These are phyloP conservation scores for Pseudopodoces humilis DNA, from an alignment of 2,113 vertebrate species.

Conservation along the genomic window DNA sequence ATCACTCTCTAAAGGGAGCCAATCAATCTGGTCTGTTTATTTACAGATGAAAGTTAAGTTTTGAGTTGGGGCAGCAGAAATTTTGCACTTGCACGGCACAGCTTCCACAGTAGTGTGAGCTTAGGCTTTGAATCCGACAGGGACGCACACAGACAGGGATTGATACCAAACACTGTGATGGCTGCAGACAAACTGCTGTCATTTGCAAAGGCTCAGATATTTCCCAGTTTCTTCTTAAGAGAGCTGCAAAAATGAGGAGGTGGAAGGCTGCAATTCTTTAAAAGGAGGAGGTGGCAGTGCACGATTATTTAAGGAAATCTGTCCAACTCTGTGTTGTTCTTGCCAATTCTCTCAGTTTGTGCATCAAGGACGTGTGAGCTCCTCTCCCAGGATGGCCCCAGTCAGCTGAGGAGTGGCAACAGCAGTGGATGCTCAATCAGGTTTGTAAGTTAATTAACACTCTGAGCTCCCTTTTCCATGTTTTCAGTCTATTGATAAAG, in stretches of 20 bases:
- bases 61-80: constrained; percentile 34
- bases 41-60: constrained; percentile 36
- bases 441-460: neutral
- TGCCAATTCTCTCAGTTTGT: neutral
- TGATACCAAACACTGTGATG: accelerated
- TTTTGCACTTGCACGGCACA: neutral
- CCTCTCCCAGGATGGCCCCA: neutral
- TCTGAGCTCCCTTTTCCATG: neutral
- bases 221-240: neutral
- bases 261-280: neutral
- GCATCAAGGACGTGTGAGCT: accelerated
- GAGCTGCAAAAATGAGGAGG: neutral
- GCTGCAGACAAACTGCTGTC: neutral
- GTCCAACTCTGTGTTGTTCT: neutral
- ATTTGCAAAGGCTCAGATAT: neutral
- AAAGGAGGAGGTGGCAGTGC: neutral
- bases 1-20: constrained; percentile 59
- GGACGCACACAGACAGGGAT: neutral
- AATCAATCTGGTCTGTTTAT: constrained; percentile 35
- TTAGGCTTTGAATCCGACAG: neutral
- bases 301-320: neutral
- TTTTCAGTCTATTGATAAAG: neutral
- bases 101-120: constrained; percentile 42
- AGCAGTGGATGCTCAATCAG: neutral
- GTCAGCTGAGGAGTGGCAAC: neutral